Evolutionary conservation across 2,888 invertebrate species (phyloP).

Genomic region (Elmis aenea): DNA sequence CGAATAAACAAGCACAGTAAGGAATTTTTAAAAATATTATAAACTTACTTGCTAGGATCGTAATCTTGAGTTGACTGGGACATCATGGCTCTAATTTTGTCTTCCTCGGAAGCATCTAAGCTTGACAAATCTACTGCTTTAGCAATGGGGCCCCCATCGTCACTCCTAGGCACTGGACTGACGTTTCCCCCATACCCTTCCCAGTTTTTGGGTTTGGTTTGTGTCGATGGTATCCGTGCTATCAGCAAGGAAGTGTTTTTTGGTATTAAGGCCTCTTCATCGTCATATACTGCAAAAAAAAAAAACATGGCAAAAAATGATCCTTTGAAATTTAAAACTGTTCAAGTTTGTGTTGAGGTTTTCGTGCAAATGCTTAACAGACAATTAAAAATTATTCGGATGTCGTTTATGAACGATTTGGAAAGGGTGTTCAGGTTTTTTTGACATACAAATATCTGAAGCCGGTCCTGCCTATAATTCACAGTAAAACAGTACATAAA

Average conservation of each 20-base stretch:
- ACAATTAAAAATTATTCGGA: too few species aligned
- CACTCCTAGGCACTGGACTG: slow-evolving; percentile 41
- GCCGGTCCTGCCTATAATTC: too few species aligned
- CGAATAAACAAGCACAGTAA: too few species aligned
- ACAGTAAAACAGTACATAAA: too few species aligned
- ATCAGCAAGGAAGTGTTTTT: slow-evolving; percentile 97
- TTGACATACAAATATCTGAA: too few species aligned
- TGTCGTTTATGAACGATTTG: too few species aligned
- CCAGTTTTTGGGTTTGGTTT: slow-evolving; percentile 65
- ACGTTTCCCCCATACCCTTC: slow-evolving; percentile 54
- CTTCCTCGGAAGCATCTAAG: slow-evolving; percentile 92
- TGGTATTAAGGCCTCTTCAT: slow-evolving; percentile 87
- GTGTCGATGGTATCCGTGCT: slow-evolving; percentile 81
- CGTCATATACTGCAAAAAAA: slow-evolving; percentile 75
- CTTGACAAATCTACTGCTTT: slow-evolving; percentile 78
- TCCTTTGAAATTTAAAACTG: background rate
- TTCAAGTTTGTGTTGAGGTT: background rate
- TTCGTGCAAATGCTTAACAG: too few species aligned
- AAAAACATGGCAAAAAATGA: background rate
- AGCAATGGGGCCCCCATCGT: slow-evolving; percentile 50
- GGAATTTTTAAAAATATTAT: background rate
- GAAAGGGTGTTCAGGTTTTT: too few species aligned
- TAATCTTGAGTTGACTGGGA: slow-evolving; percentile 95
- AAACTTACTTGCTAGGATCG: slow-evolving; percentile 89
- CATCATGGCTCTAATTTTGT: slow-evolving; percentile 97